Conservation (phyloP, 53 echinoderm and acorn worm species). For the Henricia sp. region DNA sequence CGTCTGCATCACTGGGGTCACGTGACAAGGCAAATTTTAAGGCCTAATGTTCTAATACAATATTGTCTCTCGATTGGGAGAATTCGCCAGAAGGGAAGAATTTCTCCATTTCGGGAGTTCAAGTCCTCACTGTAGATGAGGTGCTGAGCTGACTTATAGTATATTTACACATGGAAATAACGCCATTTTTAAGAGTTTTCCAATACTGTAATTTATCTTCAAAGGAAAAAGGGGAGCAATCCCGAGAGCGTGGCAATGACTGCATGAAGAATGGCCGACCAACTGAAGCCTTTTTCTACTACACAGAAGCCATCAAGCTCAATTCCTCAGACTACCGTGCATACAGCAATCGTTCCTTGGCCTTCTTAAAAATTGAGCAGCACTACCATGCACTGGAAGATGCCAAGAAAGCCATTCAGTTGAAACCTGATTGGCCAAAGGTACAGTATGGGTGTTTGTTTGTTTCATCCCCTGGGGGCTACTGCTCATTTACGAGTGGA, state of each 20-base stretch:
- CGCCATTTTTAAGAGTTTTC: no score
- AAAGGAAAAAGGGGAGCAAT: constrained; percentile 43
- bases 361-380: constrained; percentile 77
- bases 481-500: no score
- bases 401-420: constrained; percentile 73
- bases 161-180: no score
- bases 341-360: constrained; percentile 71
- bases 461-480: no score
- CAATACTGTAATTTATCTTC: background rate
- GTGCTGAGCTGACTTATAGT: no score
- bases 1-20: no score
- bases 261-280: constrained; percentile 53
- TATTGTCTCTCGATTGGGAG: no score
- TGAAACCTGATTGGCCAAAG: constrained; percentile 84
- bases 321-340: constrained; percentile 71
- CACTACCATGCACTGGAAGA: constrained; percentile 81
- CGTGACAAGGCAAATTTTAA: no score
- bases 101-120: no score
- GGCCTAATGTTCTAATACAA: no score
- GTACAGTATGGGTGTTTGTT: constrained; percentile 58
- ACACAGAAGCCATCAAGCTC: constrained; percentile 79
- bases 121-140: no score
- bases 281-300: constrained; percentile 76
- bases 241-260: constrained; percentile 59
- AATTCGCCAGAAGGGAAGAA: no score